Percentiles rank a stretch among this genome's conserved stretches.
These are phyloP conservation scores for Lasioglossum calceatum DNA, from an alignment of 2,888 invertebrate species.

Conservation along the genomic window DNA sequence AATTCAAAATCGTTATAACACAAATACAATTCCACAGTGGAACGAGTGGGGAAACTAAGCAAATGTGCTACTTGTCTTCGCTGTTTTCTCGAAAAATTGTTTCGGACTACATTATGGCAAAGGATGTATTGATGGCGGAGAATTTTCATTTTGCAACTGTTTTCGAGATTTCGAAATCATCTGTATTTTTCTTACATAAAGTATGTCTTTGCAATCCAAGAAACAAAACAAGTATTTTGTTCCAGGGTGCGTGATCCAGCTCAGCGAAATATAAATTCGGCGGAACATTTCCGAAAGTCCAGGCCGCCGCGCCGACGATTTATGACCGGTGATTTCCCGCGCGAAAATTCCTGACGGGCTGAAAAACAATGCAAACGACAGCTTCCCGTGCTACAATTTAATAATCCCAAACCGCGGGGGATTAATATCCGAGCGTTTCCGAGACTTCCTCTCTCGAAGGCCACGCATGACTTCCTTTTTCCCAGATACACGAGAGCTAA, in stretches of 20 bases:
- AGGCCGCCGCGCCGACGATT: neutral
- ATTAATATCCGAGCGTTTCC: neutral
- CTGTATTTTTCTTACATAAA: neutral
- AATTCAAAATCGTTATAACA: no score
- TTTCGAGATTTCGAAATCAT: no score
- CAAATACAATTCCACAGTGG: no score
- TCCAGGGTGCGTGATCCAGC: no score
- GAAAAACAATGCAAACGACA: neutral
- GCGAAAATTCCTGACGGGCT: neutral
- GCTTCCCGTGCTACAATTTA: neutral
- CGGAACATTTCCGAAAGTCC: neutral
- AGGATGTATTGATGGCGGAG: no score
- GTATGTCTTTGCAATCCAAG: neutral
- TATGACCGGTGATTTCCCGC: neutral
- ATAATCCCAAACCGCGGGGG: neutral
- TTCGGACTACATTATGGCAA: no score
- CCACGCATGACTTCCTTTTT: constrained; percentile 24
- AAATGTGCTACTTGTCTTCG: no score
- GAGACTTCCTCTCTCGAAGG: constrained; percentile 21
- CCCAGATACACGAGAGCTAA: constrained; percentile 24
- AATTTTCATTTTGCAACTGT: no score
- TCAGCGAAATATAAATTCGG: neutral
- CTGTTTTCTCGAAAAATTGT: no score
- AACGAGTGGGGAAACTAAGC: no score
- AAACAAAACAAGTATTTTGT: neutral